Evolutionary conservation across 2,888 invertebrate genomes (phyloP).

Genomic region (Thymelicus lineola): DNA sequence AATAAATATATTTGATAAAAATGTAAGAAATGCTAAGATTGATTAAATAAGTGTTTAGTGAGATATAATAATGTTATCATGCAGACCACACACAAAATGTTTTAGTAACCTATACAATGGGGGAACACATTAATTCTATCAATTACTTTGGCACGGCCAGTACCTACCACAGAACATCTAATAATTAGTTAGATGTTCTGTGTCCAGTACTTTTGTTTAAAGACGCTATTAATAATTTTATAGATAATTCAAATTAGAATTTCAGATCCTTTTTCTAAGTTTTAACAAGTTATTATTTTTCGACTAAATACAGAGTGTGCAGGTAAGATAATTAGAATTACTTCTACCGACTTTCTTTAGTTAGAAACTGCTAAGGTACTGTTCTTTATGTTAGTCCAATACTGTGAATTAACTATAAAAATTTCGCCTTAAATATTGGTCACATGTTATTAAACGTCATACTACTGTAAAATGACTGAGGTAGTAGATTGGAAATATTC

Average conservation of each 20-base stretch:
- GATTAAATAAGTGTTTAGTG: too few relatives aligned
- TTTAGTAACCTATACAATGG: background rate
- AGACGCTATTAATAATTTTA: background rate
- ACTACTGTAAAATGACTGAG: slow-evolving; percentile 13
- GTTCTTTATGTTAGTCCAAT: background rate
- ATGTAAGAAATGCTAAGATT: too few relatives aligned
- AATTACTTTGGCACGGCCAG: slow-evolving; percentile 1
- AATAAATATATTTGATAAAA: too few relatives aligned
- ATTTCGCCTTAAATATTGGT: background rate
- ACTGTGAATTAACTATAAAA: background rate
- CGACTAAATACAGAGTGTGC: background rate
- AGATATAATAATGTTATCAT: background rate
- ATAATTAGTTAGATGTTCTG: too few relatives aligned
- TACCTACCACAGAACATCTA: too few relatives aligned
- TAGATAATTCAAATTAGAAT: background rate
- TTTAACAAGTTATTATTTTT: background rate
- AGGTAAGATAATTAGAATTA: too few relatives aligned
- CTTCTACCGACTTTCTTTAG: too few relatives aligned
- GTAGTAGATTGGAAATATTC: slow-evolving; percentile 25
- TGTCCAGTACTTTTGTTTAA: background rate
- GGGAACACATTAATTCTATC: background rate
- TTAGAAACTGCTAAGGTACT: too few relatives aligned
- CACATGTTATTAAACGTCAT: background rate
- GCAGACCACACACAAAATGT: background rate
- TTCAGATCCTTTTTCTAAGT: background rate